phyloP scores from a whole-genome alignment of 2,797 vertebrate genomes.

The Melanogrammus aeglefinus region DNA sequence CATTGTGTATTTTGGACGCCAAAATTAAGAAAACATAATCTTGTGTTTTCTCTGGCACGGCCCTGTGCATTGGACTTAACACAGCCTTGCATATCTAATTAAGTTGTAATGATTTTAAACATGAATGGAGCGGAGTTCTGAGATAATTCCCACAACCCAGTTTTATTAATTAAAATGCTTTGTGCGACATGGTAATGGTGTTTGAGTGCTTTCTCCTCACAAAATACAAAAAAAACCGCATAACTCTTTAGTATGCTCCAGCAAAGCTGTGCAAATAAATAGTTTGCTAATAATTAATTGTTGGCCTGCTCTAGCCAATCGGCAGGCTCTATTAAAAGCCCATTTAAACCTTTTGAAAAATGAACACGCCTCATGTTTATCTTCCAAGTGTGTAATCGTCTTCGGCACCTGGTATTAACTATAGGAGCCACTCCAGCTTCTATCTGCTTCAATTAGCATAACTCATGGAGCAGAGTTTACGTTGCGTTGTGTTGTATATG shows the following conservation, averaged over 20 bases:
- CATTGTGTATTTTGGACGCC: not conserved
- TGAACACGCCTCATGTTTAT: constrained; percentile 27
- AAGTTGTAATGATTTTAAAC: not conserved
- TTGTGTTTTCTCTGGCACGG: not conserved
- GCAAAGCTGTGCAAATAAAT: constrained; percentile 51
- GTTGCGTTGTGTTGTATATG: constrained; percentile 47
- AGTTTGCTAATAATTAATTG: constrained; percentile 29
- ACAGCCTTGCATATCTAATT: not conserved
- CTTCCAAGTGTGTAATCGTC: constrained; percentile 39
- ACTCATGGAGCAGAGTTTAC: constrained; percentile 48
- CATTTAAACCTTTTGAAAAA: constrained; percentile 23
- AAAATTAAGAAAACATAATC: not conserved
- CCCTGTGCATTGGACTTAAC: too few species aligned
- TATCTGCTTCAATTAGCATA: constrained; percentile 64
- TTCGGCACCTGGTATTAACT: constrained; percentile 60
- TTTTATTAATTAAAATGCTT: not conserved
- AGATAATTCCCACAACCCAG: not conserved
- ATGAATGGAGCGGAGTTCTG: not conserved
- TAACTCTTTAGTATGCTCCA: constrained; percentile 41
- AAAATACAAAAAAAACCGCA: constrained; percentile 29
- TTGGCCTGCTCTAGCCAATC: constrained; percentile 15
- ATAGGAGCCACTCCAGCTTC: constrained; percentile 40
- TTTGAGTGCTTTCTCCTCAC: constrained; percentile 38
- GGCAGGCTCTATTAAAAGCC: constrained; percentile 29
- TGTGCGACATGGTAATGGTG: constrained; percentile 23